Evolutionary conservation across 2,113 vertebrate species (phyloP).

Genomic region (Recurvirostra avosetta): DNA sequence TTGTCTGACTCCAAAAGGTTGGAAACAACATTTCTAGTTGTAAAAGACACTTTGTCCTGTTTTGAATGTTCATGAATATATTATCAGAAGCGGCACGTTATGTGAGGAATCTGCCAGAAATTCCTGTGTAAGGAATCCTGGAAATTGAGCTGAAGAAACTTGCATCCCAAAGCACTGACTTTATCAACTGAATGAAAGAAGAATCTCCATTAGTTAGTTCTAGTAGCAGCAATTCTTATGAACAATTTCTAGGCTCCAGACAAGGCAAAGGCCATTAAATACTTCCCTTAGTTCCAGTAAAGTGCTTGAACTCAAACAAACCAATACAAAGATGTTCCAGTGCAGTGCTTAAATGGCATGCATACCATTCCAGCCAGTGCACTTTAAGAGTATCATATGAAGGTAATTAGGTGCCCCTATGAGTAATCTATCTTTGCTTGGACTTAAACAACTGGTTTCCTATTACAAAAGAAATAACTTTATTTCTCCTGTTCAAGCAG

Average conservation of each 20-base stretch:
- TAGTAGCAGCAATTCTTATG: not conserved
- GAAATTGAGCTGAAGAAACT: not conserved
- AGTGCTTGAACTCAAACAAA: not conserved
- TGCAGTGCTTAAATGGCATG: conserved; percentile 3
- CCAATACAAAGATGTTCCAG: conserved; percentile 10
- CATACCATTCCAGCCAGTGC: not conserved
- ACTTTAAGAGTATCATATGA: conserved; percentile 25
- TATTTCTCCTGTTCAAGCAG: not conserved
- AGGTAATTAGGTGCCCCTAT: not conserved
- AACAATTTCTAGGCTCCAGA: conserved; percentile 3
- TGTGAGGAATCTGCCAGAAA: not conserved
- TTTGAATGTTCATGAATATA: not conserved
- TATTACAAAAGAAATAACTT: conserved; percentile 12
- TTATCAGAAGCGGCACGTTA: not conserved
- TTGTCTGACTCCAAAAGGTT: not conserved
- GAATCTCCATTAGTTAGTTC: not conserved
- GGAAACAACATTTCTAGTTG: not conserved
- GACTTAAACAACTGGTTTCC: not conserved
- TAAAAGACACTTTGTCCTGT: not conserved
- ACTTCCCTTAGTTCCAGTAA: not conserved
- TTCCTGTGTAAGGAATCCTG: not conserved
- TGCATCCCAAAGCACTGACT: not conserved
- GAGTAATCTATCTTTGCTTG: not conserved
- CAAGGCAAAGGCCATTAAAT: conserved; percentile 13
- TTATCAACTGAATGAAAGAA: not conserved